Conservation (phyloP, 2,888 invertebrate genomes). For the Conistra vaccinii region DNA sequence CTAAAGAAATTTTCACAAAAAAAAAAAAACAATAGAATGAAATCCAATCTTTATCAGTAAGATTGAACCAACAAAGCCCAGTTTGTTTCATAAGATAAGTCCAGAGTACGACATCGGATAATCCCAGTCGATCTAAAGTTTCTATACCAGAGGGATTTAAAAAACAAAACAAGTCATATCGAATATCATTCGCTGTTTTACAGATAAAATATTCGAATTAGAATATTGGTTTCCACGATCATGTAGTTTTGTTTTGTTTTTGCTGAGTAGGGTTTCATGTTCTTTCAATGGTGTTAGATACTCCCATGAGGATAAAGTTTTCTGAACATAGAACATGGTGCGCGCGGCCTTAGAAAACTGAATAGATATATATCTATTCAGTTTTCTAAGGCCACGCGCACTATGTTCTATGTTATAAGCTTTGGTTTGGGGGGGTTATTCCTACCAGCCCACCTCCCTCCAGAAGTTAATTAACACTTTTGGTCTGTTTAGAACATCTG, state of each 20-base stretch:
- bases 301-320: neutral
- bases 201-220: slow-evolving; percentile 47
- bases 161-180: slow-evolving; percentile 57
- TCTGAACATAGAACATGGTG: no score
- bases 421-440: no score
- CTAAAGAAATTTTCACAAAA: no score
- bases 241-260: slow-evolving; percentile 26
- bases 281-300: neutral
- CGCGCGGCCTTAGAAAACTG: no score
- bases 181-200: slow-evolving; percentile 44
- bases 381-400: no score
- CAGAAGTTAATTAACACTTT: no score
- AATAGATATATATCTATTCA: neutral
- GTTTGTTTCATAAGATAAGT: slow-evolving; percentile 41
- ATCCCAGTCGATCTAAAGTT: slow-evolving; percentile 58
- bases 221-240: slow-evolving; percentile 49
- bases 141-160: slow-evolving; percentile 50
- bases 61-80: slow-evolving; percentile 24
- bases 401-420: no score
- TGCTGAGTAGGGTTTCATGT: neutral
- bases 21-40: slow-evolving; percentile 21
- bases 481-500: no score
- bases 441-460: no score
- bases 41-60: slow-evolving; percentile 39
- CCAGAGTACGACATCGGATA: slow-evolving; percentile 52